Evolutionary conservation across 2,113 vertebrate genomes (phyloP), one percentile per base, ranked within the genome.

Genomic region (Caloenas nicobarica): DNA sequence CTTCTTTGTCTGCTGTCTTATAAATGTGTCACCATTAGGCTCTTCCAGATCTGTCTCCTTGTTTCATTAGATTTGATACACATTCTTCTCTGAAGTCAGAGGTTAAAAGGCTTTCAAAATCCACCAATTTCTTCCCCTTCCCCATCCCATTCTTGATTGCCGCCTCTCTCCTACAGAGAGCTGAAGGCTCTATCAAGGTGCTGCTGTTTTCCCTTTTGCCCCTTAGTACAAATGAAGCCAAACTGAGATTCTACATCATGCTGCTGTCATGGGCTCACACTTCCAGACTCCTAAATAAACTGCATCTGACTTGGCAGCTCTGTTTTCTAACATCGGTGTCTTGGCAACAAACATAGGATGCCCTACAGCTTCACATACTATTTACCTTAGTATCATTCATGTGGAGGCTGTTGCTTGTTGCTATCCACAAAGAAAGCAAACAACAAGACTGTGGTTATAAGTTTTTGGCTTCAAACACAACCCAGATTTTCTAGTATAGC

Each of bases 151-250:
- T 69, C 36, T 79, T 64, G 66, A 79, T 56, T 62, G 65, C 57
- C 80, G 38, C 77, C 68, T 94, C 24, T 53, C 60, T 77, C 24
- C 68, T 28, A 13, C 42, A 80, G 88, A 87, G 54, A 87, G 51
- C 33, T 91, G 77, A 93, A 94, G 31, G n/a, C 24, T 88, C 29
- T 74, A 6, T 86, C 68, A 77, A 64, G 56, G 56, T 92, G 69
- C 56, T 66, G 68, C 76, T 91, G 4, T 48, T 81, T 24, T 91
- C 38, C 34, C 13, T 78, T 65, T 72, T 78, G 61, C 56, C 38
- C 78, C 81, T 96, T 82, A 82, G 91, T 65, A 95, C 73, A 97
- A 95, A 95, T 68, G 70, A 97, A 86, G 72, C 48, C 80, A 90
- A 93, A 51, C 70, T 68, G 77, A 88, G 51, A 80, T 94, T 88